These are phyloP conservation scores for Poeciliopsis presidionis DNA, from an alignment of 2,797 vertebrate species.

Conservation along the genomic window DNA sequence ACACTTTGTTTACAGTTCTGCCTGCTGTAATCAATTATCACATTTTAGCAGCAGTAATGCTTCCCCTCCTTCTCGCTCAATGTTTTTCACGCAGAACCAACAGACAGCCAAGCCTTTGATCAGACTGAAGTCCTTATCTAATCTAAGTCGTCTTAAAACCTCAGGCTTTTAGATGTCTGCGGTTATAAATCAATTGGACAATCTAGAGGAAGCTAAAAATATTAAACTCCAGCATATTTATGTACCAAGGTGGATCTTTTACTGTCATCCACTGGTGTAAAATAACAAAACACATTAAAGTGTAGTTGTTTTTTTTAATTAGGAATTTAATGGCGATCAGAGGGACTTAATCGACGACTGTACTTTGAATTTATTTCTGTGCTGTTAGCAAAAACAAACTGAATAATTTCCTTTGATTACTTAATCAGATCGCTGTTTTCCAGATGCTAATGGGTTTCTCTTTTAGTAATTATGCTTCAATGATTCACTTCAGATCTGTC, in stretches of 20 bases:
- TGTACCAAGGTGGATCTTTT: background rate
- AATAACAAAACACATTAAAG: background rate
- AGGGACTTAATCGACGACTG: slow-evolving; percentile 3
- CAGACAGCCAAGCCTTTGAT: slow-evolving; percentile 41
- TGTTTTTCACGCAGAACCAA: slow-evolving; percentile 28
- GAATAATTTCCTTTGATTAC: slow-evolving; percentile 29
- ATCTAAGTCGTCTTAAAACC: slow-evolving; percentile 41
- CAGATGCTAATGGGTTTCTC: slow-evolving; percentile 9
- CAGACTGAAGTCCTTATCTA: slow-evolving; percentile 52
- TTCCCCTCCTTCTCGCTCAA: background rate
- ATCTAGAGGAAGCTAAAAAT: slow-evolving; percentile 25
- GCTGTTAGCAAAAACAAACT: slow-evolving; percentile 16
- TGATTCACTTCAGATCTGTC: background rate
- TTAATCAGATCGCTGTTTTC: slow-evolving; percentile 16
- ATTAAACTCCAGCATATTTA: slow-evolving; percentile 21
- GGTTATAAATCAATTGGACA: slow-evolving; percentile 36
- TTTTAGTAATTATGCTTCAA: background rate
- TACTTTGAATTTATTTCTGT: slow-evolving; percentile 5
- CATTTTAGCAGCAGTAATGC: slow-evolving; percentile 37
- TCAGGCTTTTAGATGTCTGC: slow-evolving; percentile 26
- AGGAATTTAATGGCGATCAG: slow-evolving; percentile 15
- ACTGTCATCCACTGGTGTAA: slow-evolving; percentile 6
- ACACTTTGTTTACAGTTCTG: slow-evolving; percentile 37
- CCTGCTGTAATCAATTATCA: slow-evolving; percentile 42
- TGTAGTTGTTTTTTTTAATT: background rate